Percentiles rank a stretch among this genome's conserved stretches.
These are phyloP conservation scores for Chaetorhynchus papuensis DNA, from an alignment of 2,113 vertebrate genomes.

Conservation along the genomic window DNA sequence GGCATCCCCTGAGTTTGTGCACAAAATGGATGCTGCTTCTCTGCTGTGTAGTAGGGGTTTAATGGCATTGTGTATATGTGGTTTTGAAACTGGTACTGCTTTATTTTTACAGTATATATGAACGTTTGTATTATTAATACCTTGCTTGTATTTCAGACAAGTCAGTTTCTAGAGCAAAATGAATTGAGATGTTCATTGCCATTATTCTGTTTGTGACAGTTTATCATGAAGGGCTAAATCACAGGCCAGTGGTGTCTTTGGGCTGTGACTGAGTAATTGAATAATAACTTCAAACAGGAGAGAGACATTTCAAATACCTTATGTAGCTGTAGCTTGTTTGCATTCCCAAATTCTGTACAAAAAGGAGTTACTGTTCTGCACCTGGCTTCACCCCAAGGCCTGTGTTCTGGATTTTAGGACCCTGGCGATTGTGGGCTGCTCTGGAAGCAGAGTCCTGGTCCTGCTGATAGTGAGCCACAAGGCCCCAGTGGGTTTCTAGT, in stretches of 20 bases:
- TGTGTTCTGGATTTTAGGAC: background rate
- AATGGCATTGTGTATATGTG: background rate
- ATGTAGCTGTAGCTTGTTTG: background rate
- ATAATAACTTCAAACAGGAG: background rate
- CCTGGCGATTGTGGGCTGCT: background rate
- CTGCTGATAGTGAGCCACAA: background rate
- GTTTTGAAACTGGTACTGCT: background rate
- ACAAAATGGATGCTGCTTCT: background rate
- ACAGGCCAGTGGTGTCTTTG: fast-evolving
- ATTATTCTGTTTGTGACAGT: background rate
- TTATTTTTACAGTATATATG: background rate
- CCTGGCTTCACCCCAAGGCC: background rate
- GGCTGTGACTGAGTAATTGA: background rate
- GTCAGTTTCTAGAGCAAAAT: background rate
- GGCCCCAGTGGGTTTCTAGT: background rate
- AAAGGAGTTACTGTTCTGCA: background rate
- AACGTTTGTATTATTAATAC: background rate
- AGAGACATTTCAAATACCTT: background rate
- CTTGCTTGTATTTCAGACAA: background rate
- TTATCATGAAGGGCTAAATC: background rate
- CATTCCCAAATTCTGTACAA: background rate
- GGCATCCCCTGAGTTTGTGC: background rate
- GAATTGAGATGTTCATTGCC: background rate
- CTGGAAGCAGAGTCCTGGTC: background rate
- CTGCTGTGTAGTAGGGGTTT: background rate